Base-by-base conservation (phyloP, 2,888 invertebrate species). In the Dascillus cervinus region DNA sequence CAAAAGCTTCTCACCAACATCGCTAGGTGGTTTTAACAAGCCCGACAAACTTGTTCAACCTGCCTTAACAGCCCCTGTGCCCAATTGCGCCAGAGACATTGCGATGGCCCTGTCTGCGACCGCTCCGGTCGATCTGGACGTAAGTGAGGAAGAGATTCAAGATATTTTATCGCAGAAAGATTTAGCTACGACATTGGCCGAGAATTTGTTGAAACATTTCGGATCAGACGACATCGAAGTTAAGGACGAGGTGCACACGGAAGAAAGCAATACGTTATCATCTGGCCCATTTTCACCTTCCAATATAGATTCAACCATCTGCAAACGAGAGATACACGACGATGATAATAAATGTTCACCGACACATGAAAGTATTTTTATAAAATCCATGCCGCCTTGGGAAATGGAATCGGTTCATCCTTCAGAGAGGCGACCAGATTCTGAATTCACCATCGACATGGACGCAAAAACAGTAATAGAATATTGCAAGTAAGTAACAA, bases 171-270 rank as follows among this genome's bases (percentile, higher is more conserved):
- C 81, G 1, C 79, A 82, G 46, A 82, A 81, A 47, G 83, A 82
- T 53, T 71, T 80, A 27, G 75, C 81, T 1, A 82, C 87, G 36
- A 82, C 85, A 20, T 70, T 90, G 41, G 87, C 90, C 22, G 92
- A 92, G 62, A 89, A 92, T 64, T 67, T 92, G 35, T 68, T 92
- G 31, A 86, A 89, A 61, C 84, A 89, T 52, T 85, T 91, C 54
- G 80, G 81, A 6, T 82, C 82, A 11, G 76, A 82, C 8, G 79
- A 77, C 41, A 69, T 80, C 1, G 73, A 73, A 32, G 56, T 62
- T 13, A 64, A 64, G 44, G 62, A 61, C 41, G 57, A 61, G 37
- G 11, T 32, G 25, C 37, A 33, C 33, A 38, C 34, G 12, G n/a
- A n/a, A 41, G 43, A 40, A 29, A 44, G 44, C 26, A 46, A 42